Percentiles rank a stretch among this genome's conserved stretches.
These are phyloP conservation scores for Sitobion miscanthi DNA, from an alignment of 1,140 invertebrate genomes.

Conservation along the genomic window DNA sequence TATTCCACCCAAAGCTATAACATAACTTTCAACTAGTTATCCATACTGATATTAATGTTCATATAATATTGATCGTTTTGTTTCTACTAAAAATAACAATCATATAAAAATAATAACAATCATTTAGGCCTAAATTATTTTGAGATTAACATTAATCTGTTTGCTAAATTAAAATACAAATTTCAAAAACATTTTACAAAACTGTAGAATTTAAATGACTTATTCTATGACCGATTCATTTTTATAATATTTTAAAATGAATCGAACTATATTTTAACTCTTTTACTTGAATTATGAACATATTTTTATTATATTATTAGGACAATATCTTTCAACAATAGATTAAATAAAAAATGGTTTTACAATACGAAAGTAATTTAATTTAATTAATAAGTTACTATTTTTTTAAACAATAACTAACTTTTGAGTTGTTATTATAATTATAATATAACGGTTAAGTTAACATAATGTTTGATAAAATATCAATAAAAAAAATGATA, in stretches of 20 bases:
- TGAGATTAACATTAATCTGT: not conserved
- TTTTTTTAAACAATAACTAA: not conserved
- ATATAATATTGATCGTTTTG: constrained; percentile 1
- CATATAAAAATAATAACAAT: not conserved
- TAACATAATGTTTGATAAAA: not conserved
- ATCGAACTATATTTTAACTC: not conserved
- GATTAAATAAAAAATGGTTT: not conserved
- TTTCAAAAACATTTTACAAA: too few relatives aligned
- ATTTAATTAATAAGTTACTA: not conserved
- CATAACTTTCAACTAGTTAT: not conserved
- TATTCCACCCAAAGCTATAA: not conserved
- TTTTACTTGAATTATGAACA: not conserved
- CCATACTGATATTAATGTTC: not conserved
- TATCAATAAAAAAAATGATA: not conserved
- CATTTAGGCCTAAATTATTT: not conserved
- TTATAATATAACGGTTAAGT: not conserved
- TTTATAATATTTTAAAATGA: not conserved
- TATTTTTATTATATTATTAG: not conserved
- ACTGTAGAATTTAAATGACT: too few relatives aligned
- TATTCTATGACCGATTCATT: not conserved
- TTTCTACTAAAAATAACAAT: not conserved
- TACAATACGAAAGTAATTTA: not conserved
- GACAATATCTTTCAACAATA: not conserved
- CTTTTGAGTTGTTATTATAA: not conserved
- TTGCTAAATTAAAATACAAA: not conserved